These are phyloP conservation scores for Ophion slaviceki DNA, from an alignment of 2,888 invertebrate genomes.

Conservation along the genomic window DNA sequence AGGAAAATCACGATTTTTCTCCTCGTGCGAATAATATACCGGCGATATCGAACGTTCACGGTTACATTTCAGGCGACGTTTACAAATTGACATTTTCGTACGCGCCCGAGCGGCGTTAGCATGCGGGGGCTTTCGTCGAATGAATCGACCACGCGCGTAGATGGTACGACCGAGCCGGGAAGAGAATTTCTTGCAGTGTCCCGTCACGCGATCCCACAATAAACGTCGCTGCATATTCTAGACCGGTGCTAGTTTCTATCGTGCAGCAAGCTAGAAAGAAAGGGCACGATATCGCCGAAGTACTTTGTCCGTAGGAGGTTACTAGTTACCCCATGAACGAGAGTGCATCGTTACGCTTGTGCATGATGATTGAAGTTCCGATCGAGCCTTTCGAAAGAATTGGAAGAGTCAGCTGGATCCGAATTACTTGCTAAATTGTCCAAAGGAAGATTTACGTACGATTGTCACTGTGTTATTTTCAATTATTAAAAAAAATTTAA, in stretches of 20 bases:
- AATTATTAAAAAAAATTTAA: too few species aligned
- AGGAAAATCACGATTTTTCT: constrained; percentile 35
- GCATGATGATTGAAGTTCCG: background rate
- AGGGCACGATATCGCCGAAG: background rate
- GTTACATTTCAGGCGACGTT: constrained; percentile 14
- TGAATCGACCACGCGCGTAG: constrained; percentile 22
- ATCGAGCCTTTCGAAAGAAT: background rate
- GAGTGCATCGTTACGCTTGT: background rate
- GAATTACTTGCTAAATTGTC: too few species aligned
- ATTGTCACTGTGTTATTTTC: too few species aligned
- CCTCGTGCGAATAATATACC: constrained; percentile 6
- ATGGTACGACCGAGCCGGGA: constrained; percentile 34
- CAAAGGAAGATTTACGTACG: too few species aligned
- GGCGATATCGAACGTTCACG: constrained; percentile 25
- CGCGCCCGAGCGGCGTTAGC: background rate
- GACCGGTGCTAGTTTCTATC: background rate
- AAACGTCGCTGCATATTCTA: constrained; percentile 18
- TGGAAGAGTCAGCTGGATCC: background rate
- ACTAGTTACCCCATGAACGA: background rate
- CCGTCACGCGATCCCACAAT: constrained; percentile 52
- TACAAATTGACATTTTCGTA: constrained; percentile 7
- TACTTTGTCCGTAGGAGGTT: background rate
- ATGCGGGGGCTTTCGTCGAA: constrained; percentile 16
- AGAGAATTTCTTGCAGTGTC: constrained; percentile 46
- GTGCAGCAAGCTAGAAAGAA: constrained; percentile 25